Conservation (phyloP, 2,888 invertebrate species). For the Drosophila glabriapex region DNA sequence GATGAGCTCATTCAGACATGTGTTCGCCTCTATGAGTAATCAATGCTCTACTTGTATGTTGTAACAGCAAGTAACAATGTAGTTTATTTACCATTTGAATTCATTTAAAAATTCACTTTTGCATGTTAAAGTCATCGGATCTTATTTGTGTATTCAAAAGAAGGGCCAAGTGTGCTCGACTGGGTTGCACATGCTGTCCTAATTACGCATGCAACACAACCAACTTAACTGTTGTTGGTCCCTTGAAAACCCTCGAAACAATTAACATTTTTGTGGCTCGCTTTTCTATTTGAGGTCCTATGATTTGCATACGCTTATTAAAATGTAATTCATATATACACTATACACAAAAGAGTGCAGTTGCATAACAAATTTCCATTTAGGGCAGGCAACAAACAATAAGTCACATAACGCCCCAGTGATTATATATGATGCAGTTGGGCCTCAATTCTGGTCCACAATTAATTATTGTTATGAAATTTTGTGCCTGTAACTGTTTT, state of each 20-base stretch:
- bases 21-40: slow-evolving; percentile 14
- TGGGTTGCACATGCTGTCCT: not conserved
- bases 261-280: slow-evolving; percentile 5
- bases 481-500: slow-evolving; percentile 40
- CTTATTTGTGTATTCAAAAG: not conserved
- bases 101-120: slow-evolving; percentile 6
- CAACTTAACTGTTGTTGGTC: not conserved
- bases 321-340: slow-evolving; percentile 2
- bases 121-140: not conserved
- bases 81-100: slow-evolving; percentile 7
- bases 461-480: slow-evolving; percentile 70
- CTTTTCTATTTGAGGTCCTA: not conserved
- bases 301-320: slow-evolving; percentile 4
- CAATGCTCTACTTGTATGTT: slow-evolving; percentile 4
- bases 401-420: not conserved
- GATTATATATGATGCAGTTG: slow-evolving; percentile 42
- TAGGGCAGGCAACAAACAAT: not conserved
- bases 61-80: slow-evolving; percentile 1
- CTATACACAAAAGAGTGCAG: slow-evolving; percentile 2
- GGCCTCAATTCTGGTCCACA: slow-evolving; percentile 36
- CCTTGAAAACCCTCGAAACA: not conserved
- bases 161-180: not conserved
- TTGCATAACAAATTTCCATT: slow-evolving; percentile 11
- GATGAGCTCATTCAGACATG: slow-evolving; percentile 29
- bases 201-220: not conserved